Percentiles rank a stretch among this genome's conserved stretches.
These are phyloP conservation scores for Diachasma alloeum DNA, from an alignment of 1,140 invertebrate species.

Conservation along the genomic window DNA sequence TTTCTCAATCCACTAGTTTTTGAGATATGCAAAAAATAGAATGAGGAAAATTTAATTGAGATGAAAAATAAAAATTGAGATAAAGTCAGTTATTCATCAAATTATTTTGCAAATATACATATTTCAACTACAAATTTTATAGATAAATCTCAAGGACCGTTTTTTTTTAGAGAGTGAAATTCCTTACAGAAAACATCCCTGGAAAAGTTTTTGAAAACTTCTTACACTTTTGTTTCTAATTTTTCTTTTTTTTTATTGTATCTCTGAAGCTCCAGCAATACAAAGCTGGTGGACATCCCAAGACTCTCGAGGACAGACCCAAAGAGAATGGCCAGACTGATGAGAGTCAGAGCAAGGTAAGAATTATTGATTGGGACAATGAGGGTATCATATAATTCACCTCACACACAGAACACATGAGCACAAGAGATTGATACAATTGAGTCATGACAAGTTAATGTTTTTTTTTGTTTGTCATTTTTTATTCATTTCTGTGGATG, in stretches of 20 bases:
- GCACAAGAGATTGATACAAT: neutral
- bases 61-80: too few species aligned
- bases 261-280: slow-evolving; percentile 77
- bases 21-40: too few species aligned
- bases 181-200: too few species aligned
- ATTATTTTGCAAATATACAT: too few species aligned
- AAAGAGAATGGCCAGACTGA: slow-evolving; percentile 78
- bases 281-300: slow-evolving; percentile 73
- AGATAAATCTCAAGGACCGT: too few species aligned
- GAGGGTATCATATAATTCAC: neutral
- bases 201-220: neutral
- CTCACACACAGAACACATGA: neutral
- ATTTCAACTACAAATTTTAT: too few species aligned
- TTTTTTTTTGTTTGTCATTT: neutral
- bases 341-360: slow-evolving; percentile 61
- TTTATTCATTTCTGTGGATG: slow-evolving; percentile 39
- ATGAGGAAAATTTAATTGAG: too few species aligned
- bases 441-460: neutral
- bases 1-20: too few species aligned
- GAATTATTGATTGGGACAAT: neutral
- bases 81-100: too few species aligned
- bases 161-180: too few species aligned
- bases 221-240: neutral
- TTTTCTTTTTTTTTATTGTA: slow-evolving; percentile 8
- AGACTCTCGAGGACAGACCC: slow-evolving; percentile 69